phyloP scores from a whole-genome alignment of 2,113 vertebrate species.

The Daboia siamensis region DNA sequence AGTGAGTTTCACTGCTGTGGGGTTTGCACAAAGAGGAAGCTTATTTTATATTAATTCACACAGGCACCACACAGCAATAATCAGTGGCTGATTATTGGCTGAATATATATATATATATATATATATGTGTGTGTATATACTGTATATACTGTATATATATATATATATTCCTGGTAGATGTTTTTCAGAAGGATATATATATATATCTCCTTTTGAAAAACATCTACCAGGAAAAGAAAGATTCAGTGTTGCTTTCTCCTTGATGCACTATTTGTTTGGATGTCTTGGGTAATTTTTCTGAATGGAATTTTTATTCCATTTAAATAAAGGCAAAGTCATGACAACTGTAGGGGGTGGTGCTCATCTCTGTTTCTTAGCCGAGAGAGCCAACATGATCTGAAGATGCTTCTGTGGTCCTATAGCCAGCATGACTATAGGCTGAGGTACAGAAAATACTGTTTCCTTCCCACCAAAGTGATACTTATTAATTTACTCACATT shows the following conservation, averaged over 20 bases:
- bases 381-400: neutral
- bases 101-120: too few species aligned
- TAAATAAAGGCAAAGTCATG: neutral
- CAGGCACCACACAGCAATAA: neutral
- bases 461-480: neutral
- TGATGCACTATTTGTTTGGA: conserved; percentile 4
- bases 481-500: neutral
- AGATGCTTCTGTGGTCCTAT: neutral
- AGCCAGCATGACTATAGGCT: neutral
- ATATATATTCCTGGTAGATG: too few species aligned
- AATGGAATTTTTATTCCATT: too few species aligned
- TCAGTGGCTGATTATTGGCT: too few species aligned
- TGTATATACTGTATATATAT: too few species aligned
- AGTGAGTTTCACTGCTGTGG: neutral
- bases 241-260: neutral
- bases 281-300: neutral
- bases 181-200: too few species aligned
- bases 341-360: neutral
- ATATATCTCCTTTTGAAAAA: neutral
- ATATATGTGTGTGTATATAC: too few species aligned
- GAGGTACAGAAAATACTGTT: neutral
- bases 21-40: conserved; percentile 2
- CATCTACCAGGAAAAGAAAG: conserved; percentile 6
- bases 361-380: neutral
- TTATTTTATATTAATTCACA: neutral